Evolutionary conservation across 2,113 vertebrate species (phyloP).

Genomic region (Leucoraja erinaceus): DNA sequence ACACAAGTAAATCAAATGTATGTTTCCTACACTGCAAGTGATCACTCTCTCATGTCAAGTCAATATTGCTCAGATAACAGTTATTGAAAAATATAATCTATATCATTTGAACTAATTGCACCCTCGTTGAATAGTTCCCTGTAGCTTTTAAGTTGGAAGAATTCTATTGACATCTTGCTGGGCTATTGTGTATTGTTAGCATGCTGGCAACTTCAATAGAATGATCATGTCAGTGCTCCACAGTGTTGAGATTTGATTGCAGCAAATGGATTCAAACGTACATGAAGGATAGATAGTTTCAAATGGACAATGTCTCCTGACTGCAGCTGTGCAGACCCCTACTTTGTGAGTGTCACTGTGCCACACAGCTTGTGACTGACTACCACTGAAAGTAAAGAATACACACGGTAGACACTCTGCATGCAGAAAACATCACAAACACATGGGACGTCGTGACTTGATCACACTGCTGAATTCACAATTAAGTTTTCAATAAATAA

Average conservation of each 20-base stretch:
- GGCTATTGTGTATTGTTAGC: background rate
- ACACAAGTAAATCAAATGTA: too few relatives aligned
- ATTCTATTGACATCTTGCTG: background rate
- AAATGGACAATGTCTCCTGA: background rate
- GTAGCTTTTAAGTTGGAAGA: background rate
- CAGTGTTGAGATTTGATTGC: slow-evolving; percentile 2
- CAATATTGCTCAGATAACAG: background rate
- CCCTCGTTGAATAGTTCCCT: background rate
- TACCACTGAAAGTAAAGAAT: background rate
- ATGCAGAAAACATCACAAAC: background rate
- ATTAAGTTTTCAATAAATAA: background rate
- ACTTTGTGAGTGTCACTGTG: background rate
- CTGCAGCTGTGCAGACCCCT: background rate
- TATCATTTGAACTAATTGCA: background rate
- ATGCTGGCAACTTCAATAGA: background rate
- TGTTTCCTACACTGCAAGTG: background rate
- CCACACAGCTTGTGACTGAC: slow-evolving; percentile 8
- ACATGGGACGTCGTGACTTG: too few relatives aligned
- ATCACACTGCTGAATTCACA: background rate
- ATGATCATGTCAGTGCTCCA: background rate
- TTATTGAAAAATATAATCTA: slow-evolving; percentile 18
- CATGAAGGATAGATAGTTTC: background rate
- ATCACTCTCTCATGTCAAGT: background rate
- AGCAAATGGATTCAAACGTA: slow-evolving; percentile 14
- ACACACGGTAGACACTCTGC: background rate